A percentile compares a stretch with the other conserved stretches of the same genome.
Conservation (phyloP, 2,797 vertebrate genomes). For the Trachops cirrhosus region DNA sequence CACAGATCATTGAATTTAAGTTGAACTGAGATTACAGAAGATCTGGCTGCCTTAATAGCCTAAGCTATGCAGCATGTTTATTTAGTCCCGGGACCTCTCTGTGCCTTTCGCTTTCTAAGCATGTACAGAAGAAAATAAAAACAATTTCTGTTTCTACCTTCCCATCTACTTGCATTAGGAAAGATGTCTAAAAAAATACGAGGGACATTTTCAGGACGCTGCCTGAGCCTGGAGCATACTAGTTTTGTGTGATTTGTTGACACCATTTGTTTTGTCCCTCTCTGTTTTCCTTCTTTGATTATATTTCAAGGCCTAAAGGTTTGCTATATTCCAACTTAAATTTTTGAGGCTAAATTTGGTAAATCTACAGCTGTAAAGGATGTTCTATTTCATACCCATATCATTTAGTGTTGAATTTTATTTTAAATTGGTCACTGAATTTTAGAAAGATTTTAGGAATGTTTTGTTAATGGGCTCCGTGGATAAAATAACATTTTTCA, state of each 20-base stretch:
- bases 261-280: background rate
- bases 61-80: slow-evolving; percentile 38
- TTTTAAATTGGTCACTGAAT: slow-evolving; percentile 62
- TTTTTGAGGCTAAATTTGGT: slow-evolving; percentile 10
- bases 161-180: slow-evolving; percentile 56
- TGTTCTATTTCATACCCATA: slow-evolving; percentile 1
- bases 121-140: slow-evolving; percentile 62
- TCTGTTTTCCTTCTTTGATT: slow-evolving; percentile 9
- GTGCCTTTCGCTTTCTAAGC: slow-evolving; percentile 56
- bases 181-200: slow-evolving; percentile 7
- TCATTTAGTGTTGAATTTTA: slow-evolving; percentile 57
- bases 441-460: slow-evolving; percentile 45
- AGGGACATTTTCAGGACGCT: background rate
- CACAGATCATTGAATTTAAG: slow-evolving; percentile 66
- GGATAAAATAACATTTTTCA: slow-evolving; percentile 64
- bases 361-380: background rate
- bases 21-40: background rate
- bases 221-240: background rate
- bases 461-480: slow-evolving; percentile 48
- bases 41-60: slow-evolving; percentile 54
- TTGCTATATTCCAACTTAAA: background rate
- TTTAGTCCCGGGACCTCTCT: slow-evolving; percentile 35
- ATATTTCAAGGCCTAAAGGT: background rate
- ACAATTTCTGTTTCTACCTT: slow-evolving; percentile 45
- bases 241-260: slow-evolving; percentile 10